Evolutionary conservation across 2,797 vertebrate genomes (phyloP), one percentile per base, ranked within the genome.

Genomic region (Huso huso): DNA sequence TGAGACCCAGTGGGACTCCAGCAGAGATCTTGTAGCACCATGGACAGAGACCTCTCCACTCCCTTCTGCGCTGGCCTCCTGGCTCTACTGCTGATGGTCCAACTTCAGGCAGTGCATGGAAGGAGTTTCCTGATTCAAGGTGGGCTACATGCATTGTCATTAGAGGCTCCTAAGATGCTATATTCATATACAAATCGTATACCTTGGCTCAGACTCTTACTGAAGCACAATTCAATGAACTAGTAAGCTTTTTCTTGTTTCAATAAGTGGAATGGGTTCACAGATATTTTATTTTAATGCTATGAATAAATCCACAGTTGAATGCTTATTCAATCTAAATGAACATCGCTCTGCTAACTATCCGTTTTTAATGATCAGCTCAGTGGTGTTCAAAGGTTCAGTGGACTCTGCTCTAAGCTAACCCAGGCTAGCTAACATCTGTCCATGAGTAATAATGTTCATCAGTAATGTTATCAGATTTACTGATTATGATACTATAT

Each of bases 51-150:
- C 64, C 61, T 74, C 64, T 73, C 77, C 57, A 68, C 77, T 51
- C 84, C 76, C 75, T 79, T 69, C 72, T 79, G 82, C 72, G 69
- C 85, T 60, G 82, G 79, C 68, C 74, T 88, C 68, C 70, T 88
- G 66, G 72, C 77, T 68, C 71, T 88, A 72, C 68, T 87, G 49
- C 67, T 89, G 10, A 74, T 89, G 64, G 80, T 84, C 51, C 81
- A 81, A 58, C 73, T 75, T 57, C 70, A 82, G 10, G 60, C 66
- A 52, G 78, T 77, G 53, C 82, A 89, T 37, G 82, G 81, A 52
- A 78, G 83, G 74, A 86, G 72, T 75, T 68, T 85, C 18, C 73
- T 81, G 0, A 81, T 70, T 51, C 57, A 80, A n/a, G 89, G 89
- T 88, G 65, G 83, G 86, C 23, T 37, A 73, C 49, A 60, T 48